These are phyloP conservation scores for Graphium colonna DNA, from an alignment of 2,888 invertebrate genomes.

Conservation along the genomic window DNA sequence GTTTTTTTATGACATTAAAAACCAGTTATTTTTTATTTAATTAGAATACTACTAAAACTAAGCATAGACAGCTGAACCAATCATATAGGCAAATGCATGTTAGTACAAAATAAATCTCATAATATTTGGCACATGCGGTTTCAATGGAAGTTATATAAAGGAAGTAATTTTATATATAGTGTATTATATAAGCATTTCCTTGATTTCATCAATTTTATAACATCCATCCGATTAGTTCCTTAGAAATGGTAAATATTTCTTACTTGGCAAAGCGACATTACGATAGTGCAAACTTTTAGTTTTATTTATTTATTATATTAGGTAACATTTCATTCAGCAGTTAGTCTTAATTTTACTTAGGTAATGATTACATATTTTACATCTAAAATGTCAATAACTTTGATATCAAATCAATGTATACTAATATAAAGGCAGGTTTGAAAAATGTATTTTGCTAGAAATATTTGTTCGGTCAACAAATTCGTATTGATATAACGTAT, in stretches of 20 bases:
- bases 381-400: neutral
- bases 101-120: conserved; percentile 7
- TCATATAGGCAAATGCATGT: neutral
- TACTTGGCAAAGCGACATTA: neutral
- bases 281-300: neutral
- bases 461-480: neutral
- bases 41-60: neutral
- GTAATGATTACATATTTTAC: conserved; percentile 6
- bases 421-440: neutral
- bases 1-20: too few relatives aligned
- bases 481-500: neutral
- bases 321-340: conserved; percentile 15
- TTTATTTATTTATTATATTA: conserved; percentile 3
- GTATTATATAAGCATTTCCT: neutral
- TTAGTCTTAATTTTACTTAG: conserved; percentile 4
- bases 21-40: too few relatives aligned
- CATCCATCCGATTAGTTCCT: conserved; percentile 1
- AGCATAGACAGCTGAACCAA: neutral
- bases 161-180: neutral
- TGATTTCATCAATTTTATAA: neutral
- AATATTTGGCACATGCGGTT: conserved; percentile 18
- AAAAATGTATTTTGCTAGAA: neutral
- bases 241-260: conserved; percentile 1
- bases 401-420: neutral
- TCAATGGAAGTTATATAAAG: conserved; percentile 10